phyloP scores from a whole-genome alignment of 92 coral and sea anemone genomes.

The Palythoa grandis region DNA sequence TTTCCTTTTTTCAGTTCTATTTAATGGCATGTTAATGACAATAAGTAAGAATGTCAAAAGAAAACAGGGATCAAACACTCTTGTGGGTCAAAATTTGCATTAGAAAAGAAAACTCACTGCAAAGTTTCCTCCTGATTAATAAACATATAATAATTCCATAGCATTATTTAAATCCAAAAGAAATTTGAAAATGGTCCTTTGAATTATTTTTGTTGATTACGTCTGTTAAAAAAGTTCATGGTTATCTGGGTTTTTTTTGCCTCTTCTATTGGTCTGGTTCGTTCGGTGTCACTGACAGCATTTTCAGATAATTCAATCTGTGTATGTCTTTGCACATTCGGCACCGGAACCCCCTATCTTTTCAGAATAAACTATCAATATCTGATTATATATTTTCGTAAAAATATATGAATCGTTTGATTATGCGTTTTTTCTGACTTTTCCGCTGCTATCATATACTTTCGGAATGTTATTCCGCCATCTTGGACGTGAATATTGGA shows the following conservation, averaged over 20 bases:
- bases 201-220: slow-evolving; percentile 21
- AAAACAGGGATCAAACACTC: slow-evolving; percentile 2
- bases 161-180: slow-evolving; percentile 21
- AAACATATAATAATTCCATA: slow-evolving; percentile 15
- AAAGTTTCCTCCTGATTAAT: slow-evolving; percentile 25
- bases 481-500: no score
- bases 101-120: slow-evolving; percentile 13
- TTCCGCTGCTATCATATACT: neutral
- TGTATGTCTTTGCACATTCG: neutral
- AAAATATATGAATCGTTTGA: neutral
- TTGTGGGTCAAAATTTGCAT: slow-evolving; percentile 34
- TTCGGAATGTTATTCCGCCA: neutral
- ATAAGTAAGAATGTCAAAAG: slow-evolving; percentile 3
- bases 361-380: neutral
- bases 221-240: slow-evolving; percentile 3
- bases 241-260: neutral
- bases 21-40: slow-evolving; percentile 5
- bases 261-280: neutral
- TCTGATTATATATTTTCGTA: neutral
- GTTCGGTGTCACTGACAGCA: neutral
- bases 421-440: neutral
- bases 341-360: neutral
- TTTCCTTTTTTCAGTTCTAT: slow-evolving; percentile 22
- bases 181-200: slow-evolving; percentile 27
- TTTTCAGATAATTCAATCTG: neutral